These are phyloP conservation scores for Luperina testacea DNA, from an alignment of 2,888 invertebrate species.

Conservation along the genomic window DNA sequence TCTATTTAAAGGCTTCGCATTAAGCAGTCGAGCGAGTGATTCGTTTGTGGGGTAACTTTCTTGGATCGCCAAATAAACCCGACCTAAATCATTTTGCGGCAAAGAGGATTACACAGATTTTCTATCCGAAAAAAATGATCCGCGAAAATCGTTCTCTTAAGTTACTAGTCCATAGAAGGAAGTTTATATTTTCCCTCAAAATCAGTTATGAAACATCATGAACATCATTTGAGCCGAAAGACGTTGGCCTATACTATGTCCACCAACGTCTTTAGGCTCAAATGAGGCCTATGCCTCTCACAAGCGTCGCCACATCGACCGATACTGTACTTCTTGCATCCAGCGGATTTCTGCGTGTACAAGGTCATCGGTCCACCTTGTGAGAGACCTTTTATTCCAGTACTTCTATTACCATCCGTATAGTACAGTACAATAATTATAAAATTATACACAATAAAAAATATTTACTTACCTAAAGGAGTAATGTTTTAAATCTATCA, in stretches of 20 bases:
- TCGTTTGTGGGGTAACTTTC: constrained; percentile 17
- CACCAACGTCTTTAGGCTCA: no score
- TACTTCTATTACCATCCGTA: neutral
- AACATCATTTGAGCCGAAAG: neutral
- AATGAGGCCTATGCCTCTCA: no score
- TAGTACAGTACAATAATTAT: neutral
- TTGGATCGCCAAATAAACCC: constrained; percentile 4
- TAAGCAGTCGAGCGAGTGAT: constrained; percentile 21
- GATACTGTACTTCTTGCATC: neutral
- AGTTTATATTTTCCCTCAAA: neutral
- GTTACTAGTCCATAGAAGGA: neutral
- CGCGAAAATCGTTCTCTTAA: neutral
- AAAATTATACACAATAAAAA: neutral
- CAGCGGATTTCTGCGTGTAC: neutral
- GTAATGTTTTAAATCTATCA: no score
- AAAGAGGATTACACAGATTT: neutral
- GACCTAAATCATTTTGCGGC: constrained; percentile 1
- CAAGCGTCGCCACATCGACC: no score
- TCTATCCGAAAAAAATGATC: neutral
- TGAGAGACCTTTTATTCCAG: neutral
- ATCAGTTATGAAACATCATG: neutral
- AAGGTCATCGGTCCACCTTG: neutral
- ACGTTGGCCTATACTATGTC: no score
- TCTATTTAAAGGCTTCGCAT: constrained; percentile 12
- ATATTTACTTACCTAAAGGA: no score